phyloP scores from a whole-genome alignment of 2,113 vertebrate species.

The Pelusios castaneus region DNA sequence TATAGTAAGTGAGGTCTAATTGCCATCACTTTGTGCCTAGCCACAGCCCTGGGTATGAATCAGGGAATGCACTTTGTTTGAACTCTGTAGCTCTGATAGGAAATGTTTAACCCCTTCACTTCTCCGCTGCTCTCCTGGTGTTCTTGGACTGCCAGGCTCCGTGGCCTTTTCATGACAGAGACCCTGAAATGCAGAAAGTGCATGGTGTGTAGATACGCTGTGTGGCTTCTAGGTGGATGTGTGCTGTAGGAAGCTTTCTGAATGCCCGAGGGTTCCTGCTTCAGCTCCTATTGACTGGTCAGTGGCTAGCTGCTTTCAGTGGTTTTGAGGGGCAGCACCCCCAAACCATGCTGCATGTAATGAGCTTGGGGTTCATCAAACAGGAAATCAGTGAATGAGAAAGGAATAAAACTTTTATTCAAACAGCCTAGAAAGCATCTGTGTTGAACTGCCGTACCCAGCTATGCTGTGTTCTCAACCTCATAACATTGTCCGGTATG shows the following conservation, averaged over 20 bases:
- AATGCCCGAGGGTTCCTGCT: not conserved
- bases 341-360: not conserved
- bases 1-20: not conserved
- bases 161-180: not conserved
- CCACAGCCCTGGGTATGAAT: too few species aligned
- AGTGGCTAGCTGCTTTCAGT: not conserved
- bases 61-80: not conserved
- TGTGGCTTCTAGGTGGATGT: not conserved
- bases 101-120: not conserved
- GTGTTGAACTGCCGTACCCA: not conserved
- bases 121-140: fast-evolving
- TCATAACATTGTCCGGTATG: not conserved
- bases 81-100: not conserved
- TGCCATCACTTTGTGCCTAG: not conserved
- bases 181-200: not conserved
- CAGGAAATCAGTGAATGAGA: not conserved
- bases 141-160: fast-evolving
- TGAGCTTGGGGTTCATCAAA: not conserved
- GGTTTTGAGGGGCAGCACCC: not conserved
- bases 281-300: too few species aligned
- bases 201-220: fast-evolving
- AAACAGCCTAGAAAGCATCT: not conserved
- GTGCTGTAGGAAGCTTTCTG: not conserved
- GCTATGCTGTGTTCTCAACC: not conserved
- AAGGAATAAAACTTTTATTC: not conserved